Conservation (phyloP, 2,888 invertebrate genomes). For the Augiades crinisus region DNA sequence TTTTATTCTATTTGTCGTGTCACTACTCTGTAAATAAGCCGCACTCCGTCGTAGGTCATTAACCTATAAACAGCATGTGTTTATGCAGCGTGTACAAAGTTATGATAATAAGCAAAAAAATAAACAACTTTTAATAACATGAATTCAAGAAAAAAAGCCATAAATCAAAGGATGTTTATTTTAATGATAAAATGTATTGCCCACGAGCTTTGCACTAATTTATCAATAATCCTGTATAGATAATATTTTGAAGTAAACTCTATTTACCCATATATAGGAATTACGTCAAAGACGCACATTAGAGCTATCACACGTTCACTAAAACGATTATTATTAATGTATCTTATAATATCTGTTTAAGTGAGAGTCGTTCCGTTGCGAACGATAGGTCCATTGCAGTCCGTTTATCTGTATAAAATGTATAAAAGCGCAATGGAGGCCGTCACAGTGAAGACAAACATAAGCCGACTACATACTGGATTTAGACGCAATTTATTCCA, state of each 20-base stretch:
- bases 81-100: too few relatives aligned
- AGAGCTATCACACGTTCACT: constrained; percentile 14
- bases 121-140: too few relatives aligned
- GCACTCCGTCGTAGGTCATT: too few relatives aligned
- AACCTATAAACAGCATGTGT: too few relatives aligned
- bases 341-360: background rate
- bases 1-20: too few relatives aligned
- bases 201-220: too few relatives aligned
- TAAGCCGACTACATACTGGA: background rate
- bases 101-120: too few relatives aligned
- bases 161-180: too few relatives aligned
- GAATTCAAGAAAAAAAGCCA: too few relatives aligned
- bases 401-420: constrained; percentile 13
- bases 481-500: background rate
- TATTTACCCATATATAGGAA: constrained; percentile 6
- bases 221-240: too few relatives aligned
- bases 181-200: too few relatives aligned
- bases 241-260: background rate
- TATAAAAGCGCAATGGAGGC: constrained; percentile 7
- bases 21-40: too few relatives aligned
- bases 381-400: background rate
- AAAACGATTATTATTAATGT: background rate
- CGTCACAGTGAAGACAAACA: constrained; percentile 1
- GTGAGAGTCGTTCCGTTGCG: background rate
- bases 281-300: background rate